These are phyloP conservation scores for Tragulus kanchil DNA, from an alignment of 2,113 vertebrate species.

Conservation along the genomic window DNA sequence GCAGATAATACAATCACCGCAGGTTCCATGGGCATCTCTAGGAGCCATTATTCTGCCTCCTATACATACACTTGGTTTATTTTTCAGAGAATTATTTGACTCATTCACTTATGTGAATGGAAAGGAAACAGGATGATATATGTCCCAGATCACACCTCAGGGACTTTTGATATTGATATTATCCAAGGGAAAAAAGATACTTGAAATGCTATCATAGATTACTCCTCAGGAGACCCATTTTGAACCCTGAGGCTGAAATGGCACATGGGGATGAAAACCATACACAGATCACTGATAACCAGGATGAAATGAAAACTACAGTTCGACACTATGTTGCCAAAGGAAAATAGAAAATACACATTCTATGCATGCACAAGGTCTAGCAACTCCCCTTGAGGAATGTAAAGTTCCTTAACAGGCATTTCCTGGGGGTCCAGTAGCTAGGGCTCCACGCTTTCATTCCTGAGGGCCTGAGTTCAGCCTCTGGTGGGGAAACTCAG, in stretches of 20 bases:
- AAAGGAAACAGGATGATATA: not conserved
- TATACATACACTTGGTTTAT: not conserved
- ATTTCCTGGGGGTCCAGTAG: not conserved
- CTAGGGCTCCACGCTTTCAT: not conserved
- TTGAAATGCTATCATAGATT: no score
- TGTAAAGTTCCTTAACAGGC: not conserved
- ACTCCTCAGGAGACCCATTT: not conserved
- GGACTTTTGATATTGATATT: not conserved
- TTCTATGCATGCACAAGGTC: no score
- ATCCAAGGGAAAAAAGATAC: not conserved
- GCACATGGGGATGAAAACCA: not conserved
- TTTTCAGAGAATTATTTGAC: not conserved
- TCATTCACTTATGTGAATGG: not conserved
- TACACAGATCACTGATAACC: not conserved
- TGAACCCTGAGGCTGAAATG: not conserved
- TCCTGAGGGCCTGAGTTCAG: accelerated
- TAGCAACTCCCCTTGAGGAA: not conserved
- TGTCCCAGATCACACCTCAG: not conserved
- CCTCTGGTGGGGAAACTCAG: not conserved
- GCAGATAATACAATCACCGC: not conserved
- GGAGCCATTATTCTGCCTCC: accelerated
- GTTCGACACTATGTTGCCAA: not conserved
- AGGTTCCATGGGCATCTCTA: no score
- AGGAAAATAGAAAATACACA: not conserved
- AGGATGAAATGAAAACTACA: not conserved